These are phyloP conservation scores for Ligdia adustata DNA, from an alignment of 2,888 invertebrate species.

Conservation along the genomic window DNA sequence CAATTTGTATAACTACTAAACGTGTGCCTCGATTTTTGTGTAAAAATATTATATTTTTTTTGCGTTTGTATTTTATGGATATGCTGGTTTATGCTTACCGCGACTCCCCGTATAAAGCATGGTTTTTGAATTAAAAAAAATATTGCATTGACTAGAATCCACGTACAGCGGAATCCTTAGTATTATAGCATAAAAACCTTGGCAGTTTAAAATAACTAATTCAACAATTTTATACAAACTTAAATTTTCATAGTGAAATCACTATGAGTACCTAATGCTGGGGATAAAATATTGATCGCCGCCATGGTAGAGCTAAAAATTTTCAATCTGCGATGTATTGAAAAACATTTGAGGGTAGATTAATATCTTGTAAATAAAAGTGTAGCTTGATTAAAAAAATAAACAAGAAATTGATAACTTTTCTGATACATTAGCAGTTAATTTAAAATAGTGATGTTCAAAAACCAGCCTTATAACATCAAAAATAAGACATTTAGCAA, in stretches of 20 bases:
- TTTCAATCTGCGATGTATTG: not conserved
- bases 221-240: no score
- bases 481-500: constrained; percentile 33
- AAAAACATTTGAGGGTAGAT: no score
- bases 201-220: no score
- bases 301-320: not conserved
- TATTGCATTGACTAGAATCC: not conserved
- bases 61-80: constrained; percentile 58
- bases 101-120: constrained; percentile 44
- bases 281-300: not conserved
- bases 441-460: constrained; percentile 23
- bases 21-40: constrained; percentile 72
- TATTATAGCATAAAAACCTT: no score
- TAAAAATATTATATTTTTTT: constrained; percentile 66
- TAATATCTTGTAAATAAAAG: no score
- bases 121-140: constrained; percentile 28
- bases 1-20: constrained; percentile 73
- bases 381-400: not conserved
- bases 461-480: constrained; percentile 34
- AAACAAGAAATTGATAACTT: constrained; percentile 5
- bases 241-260: no score
- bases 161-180: no score
- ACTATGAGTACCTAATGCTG: no score
- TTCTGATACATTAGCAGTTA: constrained; percentile 18
- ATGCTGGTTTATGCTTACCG: constrained; percentile 57